Conservation (phyloP, 2,888 invertebrate genomes). For the Camponotus fellah region DNA sequence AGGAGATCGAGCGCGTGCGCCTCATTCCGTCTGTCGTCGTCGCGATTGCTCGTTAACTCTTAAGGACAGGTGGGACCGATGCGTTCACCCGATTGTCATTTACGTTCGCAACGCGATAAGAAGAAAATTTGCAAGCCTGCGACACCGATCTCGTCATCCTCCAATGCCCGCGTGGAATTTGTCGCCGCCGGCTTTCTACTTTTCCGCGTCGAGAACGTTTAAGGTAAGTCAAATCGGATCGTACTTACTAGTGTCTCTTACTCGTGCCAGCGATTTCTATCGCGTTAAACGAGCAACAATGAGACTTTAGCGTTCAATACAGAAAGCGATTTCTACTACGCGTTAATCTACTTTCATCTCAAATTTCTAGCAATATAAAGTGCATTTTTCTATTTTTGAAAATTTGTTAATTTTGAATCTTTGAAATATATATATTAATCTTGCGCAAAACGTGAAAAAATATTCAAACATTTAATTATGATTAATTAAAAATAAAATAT, state of each 20-base stretch:
- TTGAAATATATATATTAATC: neutral
- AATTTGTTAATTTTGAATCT: neutral
- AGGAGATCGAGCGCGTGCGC: conserved; percentile 36
- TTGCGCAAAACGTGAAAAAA: neutral
- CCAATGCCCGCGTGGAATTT: conserved; percentile 44
- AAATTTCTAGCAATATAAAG: neutral
- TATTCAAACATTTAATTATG: neutral
- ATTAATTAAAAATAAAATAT: neutral
- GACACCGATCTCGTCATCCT: conserved; percentile 49
- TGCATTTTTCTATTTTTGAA: neutral
- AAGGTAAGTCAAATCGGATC: conserved; percentile 48
- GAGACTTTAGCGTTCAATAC: conserved; percentile 10
- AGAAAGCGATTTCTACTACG: neutral
- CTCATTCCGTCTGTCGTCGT: conserved; percentile 36
- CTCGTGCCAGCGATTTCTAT: conserved; percentile 24
- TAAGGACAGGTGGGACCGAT: conserved; percentile 48
- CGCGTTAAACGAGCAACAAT: neutral
- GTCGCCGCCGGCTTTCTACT: conserved; percentile 54
- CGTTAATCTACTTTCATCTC: conserved; percentile 19
- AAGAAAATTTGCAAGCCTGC: conserved; percentile 53
- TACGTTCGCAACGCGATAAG: conserved; percentile 46
- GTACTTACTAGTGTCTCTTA: conserved; percentile 27
- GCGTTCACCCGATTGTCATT: conserved; percentile 24
- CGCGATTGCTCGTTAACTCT: conserved; percentile 51
- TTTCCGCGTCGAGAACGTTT: conserved; percentile 37